Evolutionary conservation across 2,888 invertebrate species (phyloP).

Genomic region (Criorhina ranunculi): DNA sequence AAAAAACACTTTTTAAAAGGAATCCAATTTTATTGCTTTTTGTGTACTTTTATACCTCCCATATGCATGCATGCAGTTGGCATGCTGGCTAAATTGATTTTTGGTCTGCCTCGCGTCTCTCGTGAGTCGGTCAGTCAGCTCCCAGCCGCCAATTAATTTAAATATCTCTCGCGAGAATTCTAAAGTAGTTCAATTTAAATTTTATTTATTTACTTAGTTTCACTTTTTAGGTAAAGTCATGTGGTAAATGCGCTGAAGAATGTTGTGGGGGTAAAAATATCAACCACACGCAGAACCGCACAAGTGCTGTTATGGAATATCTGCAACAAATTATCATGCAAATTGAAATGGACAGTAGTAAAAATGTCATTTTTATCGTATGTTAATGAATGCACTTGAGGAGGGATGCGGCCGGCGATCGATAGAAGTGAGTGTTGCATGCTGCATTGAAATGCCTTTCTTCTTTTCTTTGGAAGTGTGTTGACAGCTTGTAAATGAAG

Average conservation of each 20-base stretch:
- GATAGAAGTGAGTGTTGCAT: background rate
- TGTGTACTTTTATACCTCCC: background rate
- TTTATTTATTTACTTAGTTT: slow-evolving; percentile 53
- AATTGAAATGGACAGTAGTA: slow-evolving; percentile 49
- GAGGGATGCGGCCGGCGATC: slow-evolving; percentile 4
- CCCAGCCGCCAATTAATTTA: slow-evolving; percentile 48
- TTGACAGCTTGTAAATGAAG: slow-evolving; percentile 64
- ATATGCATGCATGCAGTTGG: slow-evolving; percentile 5
- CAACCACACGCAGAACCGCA: background rate
- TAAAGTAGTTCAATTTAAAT: slow-evolving; percentile 43
- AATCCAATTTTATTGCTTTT: slow-evolving; percentile 27
- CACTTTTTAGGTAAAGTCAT: slow-evolving; percentile 24
- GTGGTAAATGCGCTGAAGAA: background rate
- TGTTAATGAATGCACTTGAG: slow-evolving; percentile 51
- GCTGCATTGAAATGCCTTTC: slow-evolving; percentile 9
- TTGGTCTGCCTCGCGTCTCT: background rate
- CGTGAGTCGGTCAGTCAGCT: slow-evolving; percentile 1
- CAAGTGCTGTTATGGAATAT: slow-evolving; percentile 3
- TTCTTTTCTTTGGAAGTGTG: slow-evolving; percentile 30
- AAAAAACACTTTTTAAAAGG: slow-evolving; percentile 36
- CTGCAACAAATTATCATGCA: slow-evolving; percentile 59
- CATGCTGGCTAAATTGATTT: slow-evolving; percentile 13
- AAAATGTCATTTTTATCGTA: slow-evolving; percentile 57
- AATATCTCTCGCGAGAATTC: slow-evolving; percentile 39
- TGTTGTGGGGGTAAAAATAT: background rate